Evolutionary conservation across 2,113 vertebrate genomes (phyloP).

Genomic region (Antechinus stuartii): DNA sequence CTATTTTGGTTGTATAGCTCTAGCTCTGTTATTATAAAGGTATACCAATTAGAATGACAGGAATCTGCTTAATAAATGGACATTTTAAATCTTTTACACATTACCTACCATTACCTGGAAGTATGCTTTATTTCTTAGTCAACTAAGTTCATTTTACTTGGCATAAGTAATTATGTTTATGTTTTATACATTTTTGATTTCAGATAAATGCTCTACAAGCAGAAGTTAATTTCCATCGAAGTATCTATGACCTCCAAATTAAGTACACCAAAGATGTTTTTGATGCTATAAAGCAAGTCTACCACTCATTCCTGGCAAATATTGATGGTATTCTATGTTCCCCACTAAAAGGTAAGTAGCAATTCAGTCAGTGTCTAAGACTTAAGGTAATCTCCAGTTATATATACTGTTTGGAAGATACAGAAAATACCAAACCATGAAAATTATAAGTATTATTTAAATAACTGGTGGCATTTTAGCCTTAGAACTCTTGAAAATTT

Average conservation of each 20-base stretch:
- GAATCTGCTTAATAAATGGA: background rate
- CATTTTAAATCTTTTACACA: background rate
- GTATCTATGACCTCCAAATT: conserved; percentile 74
- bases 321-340: conserved; percentile 72
- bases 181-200: conserved; percentile 27
- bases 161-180: background rate
- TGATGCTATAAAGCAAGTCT: conserved; percentile 73
- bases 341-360: conserved; percentile 72
- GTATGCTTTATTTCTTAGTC: background rate
- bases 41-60: background rate
- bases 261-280: conserved; percentile 73
- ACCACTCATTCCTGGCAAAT: conserved; percentile 81
- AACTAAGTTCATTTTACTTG: background rate
- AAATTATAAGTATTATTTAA: background rate
- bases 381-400: background rate
- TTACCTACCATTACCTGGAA: background rate
- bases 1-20: conserved; percentile 4
- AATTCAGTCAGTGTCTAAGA: background rate
- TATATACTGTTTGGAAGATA: background rate
- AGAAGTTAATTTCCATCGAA: conserved; percentile 79
- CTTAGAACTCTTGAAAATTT: background rate
- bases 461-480: background rate
- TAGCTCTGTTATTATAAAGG: background rate
- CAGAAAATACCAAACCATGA: background rate
- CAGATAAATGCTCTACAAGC: conserved; percentile 73